Evolutionary conservation across 2,113 vertebrate species (phyloP), one percentile per base, ranked within the genome.

Genomic region (Puma concolor): DNA sequence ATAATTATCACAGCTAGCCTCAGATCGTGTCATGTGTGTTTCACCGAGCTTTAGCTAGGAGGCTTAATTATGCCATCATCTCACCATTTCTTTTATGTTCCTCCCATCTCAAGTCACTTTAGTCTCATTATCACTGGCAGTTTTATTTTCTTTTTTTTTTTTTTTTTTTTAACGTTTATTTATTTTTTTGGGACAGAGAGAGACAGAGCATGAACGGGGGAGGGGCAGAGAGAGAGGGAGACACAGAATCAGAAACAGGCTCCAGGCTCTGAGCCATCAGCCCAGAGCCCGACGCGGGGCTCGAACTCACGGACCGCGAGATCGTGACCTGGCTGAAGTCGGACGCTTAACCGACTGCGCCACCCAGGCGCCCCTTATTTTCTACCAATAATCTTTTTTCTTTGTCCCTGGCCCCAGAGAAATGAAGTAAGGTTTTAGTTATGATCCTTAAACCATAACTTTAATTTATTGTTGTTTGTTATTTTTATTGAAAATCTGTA

Each of bases 121-220:
- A 48, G 91, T 87, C 29, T 82, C 44, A 88, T 88, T 95, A 93
- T 82, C 81, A 52, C 41, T 95, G 38, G 63, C 91, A 66, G 41
- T 87, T 97, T 98, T 93, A 91, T 83, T 94, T 96, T 91, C 52
- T 88, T n/a, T n/a, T n/a, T n/a, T n/a, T n/a, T n/a, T n/a, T n/a
- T n/a, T n/a, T n/a, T n/a, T n/a, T n/a, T n/a, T n/a, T n/a, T n/a
- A n/a, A n/a, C n/a, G n/a, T n/a, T n/a, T n/a, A n/a, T n/a, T n/a
- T n/a, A n/a, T n/a, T n/a, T n/a, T n/a, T n/a, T n/a, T n/a, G n/a
- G n/a, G n/a, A n/a, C n/a, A n/a, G n/a, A n/a, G n/a, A n/a, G n/a
- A n/a, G n/a, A n/a, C n/a, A n/a, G n/a, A n/a, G n/a, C n/a, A n/a
- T n/a, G n/a, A n/a, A n/a, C n/a, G n/a, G n/a, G n/a, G n/a, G n/a